A percentile compares a stretch with the other conserved stretches of the same genome.
Conservation (phyloP, 1,140 invertebrate genomes). For the Drosophila simulans region DNA sequence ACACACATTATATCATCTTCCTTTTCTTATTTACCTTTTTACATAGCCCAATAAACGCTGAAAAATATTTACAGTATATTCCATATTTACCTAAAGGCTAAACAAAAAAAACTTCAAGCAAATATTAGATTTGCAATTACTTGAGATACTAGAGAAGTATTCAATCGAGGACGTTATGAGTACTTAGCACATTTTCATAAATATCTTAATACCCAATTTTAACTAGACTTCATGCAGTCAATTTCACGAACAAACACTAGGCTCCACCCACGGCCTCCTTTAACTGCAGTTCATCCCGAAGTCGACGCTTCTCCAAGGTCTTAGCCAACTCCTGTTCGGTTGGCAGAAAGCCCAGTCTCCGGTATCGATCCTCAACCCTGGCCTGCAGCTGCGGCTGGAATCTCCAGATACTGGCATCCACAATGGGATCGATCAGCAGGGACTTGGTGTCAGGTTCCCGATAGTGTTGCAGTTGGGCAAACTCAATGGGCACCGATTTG, state of each 20-base stretch:
- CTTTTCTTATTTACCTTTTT: too few species aligned
- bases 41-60: too few species aligned
- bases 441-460: constrained; percentile 65
- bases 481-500: constrained; percentile 62
- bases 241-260: not conserved
- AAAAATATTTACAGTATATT: too few species aligned
- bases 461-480: constrained; percentile 70
- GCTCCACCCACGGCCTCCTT: constrained; percentile 30
- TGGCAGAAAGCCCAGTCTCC: constrained; percentile 59
- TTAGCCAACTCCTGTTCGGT: constrained; percentile 24
- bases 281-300: constrained; percentile 36
- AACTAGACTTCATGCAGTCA: too few species aligned
- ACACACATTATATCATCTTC: too few species aligned
- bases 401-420: constrained; percentile 70
- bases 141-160: too few species aligned
- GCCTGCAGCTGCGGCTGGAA: constrained; percentile 61
- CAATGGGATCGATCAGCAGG: constrained; percentile 54
- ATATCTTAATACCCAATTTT: too few species aligned
- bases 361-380: constrained; percentile 41
- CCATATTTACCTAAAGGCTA: too few species aligned
- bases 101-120: too few species aligned
- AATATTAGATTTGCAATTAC: too few species aligned
- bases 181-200: too few species aligned
- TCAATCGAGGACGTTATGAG: too few species aligned
- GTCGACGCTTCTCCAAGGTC: constrained; percentile 19